These are phyloP conservation scores for Brachionus rubens DNA, from an alignment of 1,140 invertebrate genomes.

Conservation along the genomic window DNA sequence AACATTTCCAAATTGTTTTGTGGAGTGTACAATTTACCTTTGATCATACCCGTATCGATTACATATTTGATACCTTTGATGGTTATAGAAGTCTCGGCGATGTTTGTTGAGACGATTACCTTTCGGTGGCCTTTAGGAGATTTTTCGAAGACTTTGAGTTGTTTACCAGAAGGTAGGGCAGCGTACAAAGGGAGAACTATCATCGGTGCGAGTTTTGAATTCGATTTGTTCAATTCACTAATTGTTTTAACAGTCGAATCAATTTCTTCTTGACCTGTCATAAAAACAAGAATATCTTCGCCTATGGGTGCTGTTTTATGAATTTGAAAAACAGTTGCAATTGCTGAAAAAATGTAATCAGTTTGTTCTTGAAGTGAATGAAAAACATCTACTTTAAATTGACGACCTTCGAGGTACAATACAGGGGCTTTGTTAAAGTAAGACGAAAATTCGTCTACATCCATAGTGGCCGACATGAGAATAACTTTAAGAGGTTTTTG, in stretches of 20 bases:
- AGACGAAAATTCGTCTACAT: conserved; percentile 79
- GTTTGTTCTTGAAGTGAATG: conserved; percentile 55
- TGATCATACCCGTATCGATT: conserved; percentile 90
- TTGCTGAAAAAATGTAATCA: conserved; percentile 94
- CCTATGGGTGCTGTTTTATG: conserved; percentile 63
- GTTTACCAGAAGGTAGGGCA: conserved; percentile 12
- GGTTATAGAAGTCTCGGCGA: conserved; percentile 67
- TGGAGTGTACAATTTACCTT: conserved; percentile 74
- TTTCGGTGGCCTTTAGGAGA: neutral
- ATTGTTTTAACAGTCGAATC: conserved; percentile 77
- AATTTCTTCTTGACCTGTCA: conserved; percentile 98
- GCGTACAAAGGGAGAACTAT: conserved; percentile 45
- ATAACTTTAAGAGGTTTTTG: conserved; percentile 49
- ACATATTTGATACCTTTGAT: conserved; percentile 88
- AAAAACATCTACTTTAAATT: conserved; percentile 71
- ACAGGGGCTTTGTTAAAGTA: conserved; percentile 84
- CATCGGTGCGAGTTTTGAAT: neutral
- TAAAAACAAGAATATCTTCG: conserved; percentile 87
- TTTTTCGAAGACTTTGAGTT: conserved; percentile 37
- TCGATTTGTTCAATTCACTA: conserved; percentile 16
- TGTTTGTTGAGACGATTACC: conserved; percentile 47
- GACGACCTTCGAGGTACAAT: conserved; percentile 82
- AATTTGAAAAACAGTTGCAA: conserved; percentile 93
- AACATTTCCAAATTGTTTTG: conserved; percentile 78
- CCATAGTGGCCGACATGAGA: conserved; percentile 61